These are phyloP conservation scores for Amphibalanus amphitrite DNA, from an alignment of 1,140 invertebrate species.

Conservation along the genomic window DNA sequence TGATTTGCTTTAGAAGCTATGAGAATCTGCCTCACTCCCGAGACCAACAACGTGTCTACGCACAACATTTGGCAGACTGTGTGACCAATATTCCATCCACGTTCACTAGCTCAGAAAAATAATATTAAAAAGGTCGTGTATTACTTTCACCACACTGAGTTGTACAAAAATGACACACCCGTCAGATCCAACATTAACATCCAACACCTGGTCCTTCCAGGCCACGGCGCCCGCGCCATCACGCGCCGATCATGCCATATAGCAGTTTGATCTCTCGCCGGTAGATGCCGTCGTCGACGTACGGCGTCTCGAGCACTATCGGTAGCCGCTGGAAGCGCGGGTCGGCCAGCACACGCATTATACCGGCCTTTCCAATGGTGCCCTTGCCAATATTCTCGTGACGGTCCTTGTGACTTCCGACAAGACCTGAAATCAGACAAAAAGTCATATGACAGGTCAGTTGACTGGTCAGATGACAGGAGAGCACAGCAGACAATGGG, in stretches of 20 bases:
- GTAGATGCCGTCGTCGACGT: constrained; percentile 16
- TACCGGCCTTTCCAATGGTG: constrained; percentile 28
- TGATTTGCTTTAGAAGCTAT: too few relatives aligned
- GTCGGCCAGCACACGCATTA: constrained; percentile 31
- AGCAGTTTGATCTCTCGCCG: constrained; percentile 19
- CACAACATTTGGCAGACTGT: too few relatives aligned
- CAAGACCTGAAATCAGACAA: constrained; percentile 22
- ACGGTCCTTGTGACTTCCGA: constrained; percentile 30
- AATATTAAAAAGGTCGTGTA: too few relatives aligned
- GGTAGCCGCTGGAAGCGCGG: constrained; percentile 29
- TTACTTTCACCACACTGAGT: too few relatives aligned
- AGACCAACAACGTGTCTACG: too few relatives aligned
- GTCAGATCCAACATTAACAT: too few relatives aligned
- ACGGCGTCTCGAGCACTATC: constrained; percentile 34
- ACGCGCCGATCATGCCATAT: constrained; percentile 8
- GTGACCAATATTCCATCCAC: too few relatives aligned
- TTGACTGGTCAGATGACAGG: neutral
- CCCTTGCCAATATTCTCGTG: constrained; percentile 37
- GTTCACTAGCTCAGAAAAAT: too few relatives aligned
- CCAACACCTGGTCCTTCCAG: too few relatives aligned
- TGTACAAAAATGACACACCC: too few relatives aligned
- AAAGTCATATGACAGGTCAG: neutral
- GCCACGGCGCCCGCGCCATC: neutral
- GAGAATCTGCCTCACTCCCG: too few relatives aligned
- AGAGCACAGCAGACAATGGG: neutral